These are phyloP conservation scores for Periparus ater DNA, from an alignment of 2,797 vertebrate species.

Conservation along the genomic window DNA sequence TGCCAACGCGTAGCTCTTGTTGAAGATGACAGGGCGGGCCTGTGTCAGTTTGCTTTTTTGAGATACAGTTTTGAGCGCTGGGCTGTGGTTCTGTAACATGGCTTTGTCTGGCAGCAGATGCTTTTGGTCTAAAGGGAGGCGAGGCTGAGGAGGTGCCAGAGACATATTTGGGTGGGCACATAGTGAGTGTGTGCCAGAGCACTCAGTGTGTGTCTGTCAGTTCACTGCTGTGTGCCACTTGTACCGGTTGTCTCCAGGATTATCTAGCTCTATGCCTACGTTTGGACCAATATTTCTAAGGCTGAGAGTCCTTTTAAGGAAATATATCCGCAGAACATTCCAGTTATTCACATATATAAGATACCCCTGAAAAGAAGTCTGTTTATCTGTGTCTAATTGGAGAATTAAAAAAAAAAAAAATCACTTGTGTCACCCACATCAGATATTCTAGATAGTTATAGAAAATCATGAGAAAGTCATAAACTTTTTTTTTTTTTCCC, in stretches of 20 bases:
- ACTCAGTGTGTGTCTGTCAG: not conserved
- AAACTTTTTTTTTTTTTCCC: not conserved
- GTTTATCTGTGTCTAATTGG: not conserved
- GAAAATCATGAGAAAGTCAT: not conserved
- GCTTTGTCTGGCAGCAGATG: not conserved
- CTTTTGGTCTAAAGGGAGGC: not conserved
- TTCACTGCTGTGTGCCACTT: rapidly evolving
- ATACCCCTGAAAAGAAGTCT: not conserved
- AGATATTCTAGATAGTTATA: not conserved
- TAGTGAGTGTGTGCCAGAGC: rapidly evolving
- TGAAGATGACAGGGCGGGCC: not conserved
- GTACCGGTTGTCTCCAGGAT: not conserved
- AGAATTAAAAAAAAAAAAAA: not conserved
- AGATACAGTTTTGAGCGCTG: rapidly evolving
- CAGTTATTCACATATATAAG: rapidly evolving
- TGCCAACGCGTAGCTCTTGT: not conserved
- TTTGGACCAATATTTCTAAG: not conserved
- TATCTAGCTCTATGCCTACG: rapidly evolving
- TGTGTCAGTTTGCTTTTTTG: not conserved
- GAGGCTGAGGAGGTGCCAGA: not conserved
- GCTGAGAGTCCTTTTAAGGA: not conserved
- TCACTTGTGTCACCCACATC: not conserved
- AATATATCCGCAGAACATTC: not conserved
- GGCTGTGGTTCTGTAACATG: not conserved
- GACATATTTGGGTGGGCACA: not conserved